Evolutionary conservation across 2,888 invertebrate genomes (phyloP), one percentile per base, ranked within the genome.

Genomic region (Tortrix viridana): DNA sequence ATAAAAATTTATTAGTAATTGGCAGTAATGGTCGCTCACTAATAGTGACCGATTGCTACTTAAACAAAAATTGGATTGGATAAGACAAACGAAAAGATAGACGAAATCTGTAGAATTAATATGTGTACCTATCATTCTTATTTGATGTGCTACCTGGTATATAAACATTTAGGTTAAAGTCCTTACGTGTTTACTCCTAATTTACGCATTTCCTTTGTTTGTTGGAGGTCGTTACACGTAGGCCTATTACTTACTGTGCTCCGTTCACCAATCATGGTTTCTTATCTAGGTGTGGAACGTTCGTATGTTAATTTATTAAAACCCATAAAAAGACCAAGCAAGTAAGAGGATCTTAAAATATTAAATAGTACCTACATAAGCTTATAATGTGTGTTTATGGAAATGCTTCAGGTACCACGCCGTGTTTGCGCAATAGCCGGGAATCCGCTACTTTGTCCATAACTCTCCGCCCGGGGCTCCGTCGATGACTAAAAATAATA

Each of bases 401-500:
- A 4, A 46, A 37, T 19, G 43, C 14, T 43, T 5, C 18, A n/a
- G n/a, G n/a, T n/a, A 16, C 23, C 54, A 26, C 22, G 22, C 47
- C 23, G 19, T 18, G 37, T 47, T 37, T 47, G 16, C 22, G 41
- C 52, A 53, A 55, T 48, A 65, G 60, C 60, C 43, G 18, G 50
- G 20, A 44, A 18, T 58, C 55, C 43, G 58, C 47, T 67, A 67
- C 46, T 56, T 62, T 62, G 65, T 65, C 59, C 58, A 52, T 53
- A 56, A 66, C 58, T 65, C 67, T 65, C 67, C 70, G 20, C 72
- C 71, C 65, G 55, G 71, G 73, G 75, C 72, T 72, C 70, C 71
- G 71, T 71, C 71, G 67, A 70, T 60, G 66, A 68, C 67, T 69
- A 74, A 73, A 73, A 75, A 79, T 75, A 76, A 74, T 70, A 75